Conservation (phyloP, 1,140 invertebrate genomes). For the Tetranychus cinnabarinus region DNA sequence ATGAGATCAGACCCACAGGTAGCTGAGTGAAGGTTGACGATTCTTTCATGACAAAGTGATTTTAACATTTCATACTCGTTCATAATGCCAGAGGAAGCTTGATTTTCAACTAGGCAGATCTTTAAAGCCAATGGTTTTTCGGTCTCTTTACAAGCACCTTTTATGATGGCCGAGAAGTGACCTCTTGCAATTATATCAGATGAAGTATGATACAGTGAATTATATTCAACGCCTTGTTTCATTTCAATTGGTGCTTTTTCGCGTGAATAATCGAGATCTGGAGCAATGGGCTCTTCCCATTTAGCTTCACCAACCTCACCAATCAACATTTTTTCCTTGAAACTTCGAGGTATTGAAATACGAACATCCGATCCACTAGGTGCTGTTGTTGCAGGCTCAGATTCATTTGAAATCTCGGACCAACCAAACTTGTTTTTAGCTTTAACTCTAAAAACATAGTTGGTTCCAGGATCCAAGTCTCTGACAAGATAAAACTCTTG, state of each 20-base stretch:
- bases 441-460: constrained; percentile 66
- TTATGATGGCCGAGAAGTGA: constrained; percentile 55
- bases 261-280: constrained; percentile 34
- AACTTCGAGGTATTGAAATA: constrained; percentile 32
- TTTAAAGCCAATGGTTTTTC: constrained; percentile 9
- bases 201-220: constrained; percentile 51
- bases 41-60: constrained; percentile 54
- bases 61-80: constrained; percentile 54
- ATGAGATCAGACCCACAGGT: constrained; percentile 15
- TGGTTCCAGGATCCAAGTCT: constrained; percentile 44
- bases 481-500: constrained; percentile 73
- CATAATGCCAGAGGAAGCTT: constrained; percentile 1
- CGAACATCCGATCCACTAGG: constrained; percentile 30
- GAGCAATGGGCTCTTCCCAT: constrained; percentile 24
- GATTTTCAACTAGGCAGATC: constrained; percentile 4
- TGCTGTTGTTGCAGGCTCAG: constrained; percentile 31
- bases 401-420: constrained; percentile 52
- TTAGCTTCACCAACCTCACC: constrained; percentile 19
- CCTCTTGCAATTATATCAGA: constrained; percentile 49
- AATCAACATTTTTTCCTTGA: neutral
- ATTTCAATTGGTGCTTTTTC: constrained; percentile 30
- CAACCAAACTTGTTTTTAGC: constrained; percentile 80
- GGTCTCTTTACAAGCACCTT: constrained; percentile 27
- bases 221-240: constrained; percentile 18
- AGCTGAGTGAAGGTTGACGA: constrained; percentile 39